Evolutionary conservation across 2,113 vertebrate species (phyloP), one percentile per base, ranked within the genome.

Genomic region (Sapajus apella): DNA sequence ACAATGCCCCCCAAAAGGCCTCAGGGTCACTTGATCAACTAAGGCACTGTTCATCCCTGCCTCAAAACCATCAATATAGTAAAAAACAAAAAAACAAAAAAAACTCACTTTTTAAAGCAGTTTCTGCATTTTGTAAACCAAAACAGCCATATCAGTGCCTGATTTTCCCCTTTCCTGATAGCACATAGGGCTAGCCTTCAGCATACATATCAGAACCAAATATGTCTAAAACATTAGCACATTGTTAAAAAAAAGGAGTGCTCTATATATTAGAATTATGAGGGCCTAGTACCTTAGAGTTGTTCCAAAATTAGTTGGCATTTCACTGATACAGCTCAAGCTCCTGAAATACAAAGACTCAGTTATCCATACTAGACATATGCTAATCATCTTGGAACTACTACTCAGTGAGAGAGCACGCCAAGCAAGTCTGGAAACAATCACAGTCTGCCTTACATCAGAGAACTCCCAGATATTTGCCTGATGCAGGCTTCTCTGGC

Each of bases 391-490:
- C 66, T 80, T 81, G 66, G 88, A 87, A 80, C n/a, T 16, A 27
- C 77, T n/a, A 10, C 40, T 96, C 47, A 45, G 21, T n/a, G 37
- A 91, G 17, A 52, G 20, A 90, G 66, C 88, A 52, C 6, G 50
- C 47, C 2, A 2, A 97, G 43, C 7, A 79, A 47, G 61, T 96
- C 92, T 94, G 90, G 72, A 61, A 94, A 75, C 45, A 68, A 92
- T 93, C 87, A 88, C 47, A 85, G 17, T 88, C 45, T 97, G 72
- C 55, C 55, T 90, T 90, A 77, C 13, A 92, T 91, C 81, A 94
- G 64, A 92, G 76, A 96, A 88, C 18, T 92, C 82, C 84, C 95
- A 97, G 90, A 97, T 96, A 87, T 96, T 97, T 96, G 79, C 83
- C 84, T 94, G 82, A 87, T 88, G 76, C 10, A 13, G 88, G 47